Base-by-base conservation (phyloP, 2,888 invertebrate genomes). In the Troides oblongomaculatus region DNA sequence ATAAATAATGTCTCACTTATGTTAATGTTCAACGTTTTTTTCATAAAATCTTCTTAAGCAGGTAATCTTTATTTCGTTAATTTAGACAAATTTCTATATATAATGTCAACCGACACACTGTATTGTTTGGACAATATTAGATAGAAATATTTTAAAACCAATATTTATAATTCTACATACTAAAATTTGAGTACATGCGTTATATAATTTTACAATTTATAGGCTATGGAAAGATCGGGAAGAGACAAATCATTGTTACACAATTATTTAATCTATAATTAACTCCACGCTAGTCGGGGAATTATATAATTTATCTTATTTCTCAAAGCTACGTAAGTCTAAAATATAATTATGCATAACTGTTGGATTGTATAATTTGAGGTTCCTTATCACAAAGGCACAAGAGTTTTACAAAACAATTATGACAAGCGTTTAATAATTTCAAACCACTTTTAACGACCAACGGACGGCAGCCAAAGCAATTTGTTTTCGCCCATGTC, bases 401-500 rank as follows among this genome's bases (percentile, higher is more conserved):
- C 61, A 63, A 50, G 63, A 63, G 58, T 58, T 68, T 68, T 62
- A 62, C 59, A 59, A 68, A 68, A 64, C 68, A 68, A 68, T 63
- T 64, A 68, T 68, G 68, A 63, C 68, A 64, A 61, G 43, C 64
- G 56, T 61, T 36, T 69, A 64, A 64, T 64, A 64, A 69, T 62
- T 66, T 62, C 53, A 30, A 62, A 58, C 58, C 58, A 62, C 65
- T 70, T 66, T 62, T 66, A 70, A 70, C 66, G 62, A 70, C 62
- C 58, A 62, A 43, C 30, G 65, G 69, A 57, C 57, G 69, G 66
- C 50, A 46, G 58, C 59, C 30, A 58, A 30, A 53, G 66, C 66
- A 70, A 66, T 70, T 70, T 70, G 66, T 70, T 66, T 66, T 66
- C 66, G 69, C 50, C 62, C 58, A 62, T 62, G 69, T 70, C 66